Base-by-base conservation (phyloP, 2,113 vertebrate species). In the Strix uralensis region DNA sequence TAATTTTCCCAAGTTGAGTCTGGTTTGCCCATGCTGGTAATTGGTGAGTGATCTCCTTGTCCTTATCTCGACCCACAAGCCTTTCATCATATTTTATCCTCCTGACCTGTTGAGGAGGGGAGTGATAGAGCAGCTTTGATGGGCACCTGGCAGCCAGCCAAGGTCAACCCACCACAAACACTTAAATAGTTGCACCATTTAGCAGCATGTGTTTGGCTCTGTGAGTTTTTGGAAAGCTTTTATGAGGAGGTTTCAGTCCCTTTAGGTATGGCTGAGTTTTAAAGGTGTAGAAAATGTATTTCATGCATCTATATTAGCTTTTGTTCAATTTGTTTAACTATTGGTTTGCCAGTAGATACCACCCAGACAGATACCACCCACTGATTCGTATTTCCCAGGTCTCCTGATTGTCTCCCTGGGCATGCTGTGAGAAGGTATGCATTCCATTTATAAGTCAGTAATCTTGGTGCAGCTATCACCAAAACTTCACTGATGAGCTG, bases 21-120 rank as follows among this genome's bases (percentile, higher is more conserved):
- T 67, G 16, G 20, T 81, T 69, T 32, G 19, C 9, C 34, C 0
- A 0, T 40, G 22, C 52, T 4, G 1, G 29, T n/a, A n/a, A 14
- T 3, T 27, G 15, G 3, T 36, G 29, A 46, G 27, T 10, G 7
- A 40, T 21, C 10, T 72, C 15, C 23, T 44, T 49, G 38, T 15
- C 21, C 11, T 59, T 15, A 17, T 10, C 38, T 36, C 6, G 1
- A 3, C 7, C 16, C 15, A 15, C 1, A 4, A 61, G 18, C 5
- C 44, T 32, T 65, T 55, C 1, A 6, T 13, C 7, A 0, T 7
- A 2, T 46, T 19, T 51, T 81, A 18, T 81, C 13, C 13, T 8
- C 13, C 15, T 65, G 54, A 11, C 13, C 71, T 61, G 12, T 5
- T 40, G 80, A 38, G 27, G 5, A n/a, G 10, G 11, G 22, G 2